Evolutionary conservation across 2,888 invertebrate genomes (phyloP), one percentile per base, ranked within the genome.

Genomic region (Uropetala carovei): DNA sequence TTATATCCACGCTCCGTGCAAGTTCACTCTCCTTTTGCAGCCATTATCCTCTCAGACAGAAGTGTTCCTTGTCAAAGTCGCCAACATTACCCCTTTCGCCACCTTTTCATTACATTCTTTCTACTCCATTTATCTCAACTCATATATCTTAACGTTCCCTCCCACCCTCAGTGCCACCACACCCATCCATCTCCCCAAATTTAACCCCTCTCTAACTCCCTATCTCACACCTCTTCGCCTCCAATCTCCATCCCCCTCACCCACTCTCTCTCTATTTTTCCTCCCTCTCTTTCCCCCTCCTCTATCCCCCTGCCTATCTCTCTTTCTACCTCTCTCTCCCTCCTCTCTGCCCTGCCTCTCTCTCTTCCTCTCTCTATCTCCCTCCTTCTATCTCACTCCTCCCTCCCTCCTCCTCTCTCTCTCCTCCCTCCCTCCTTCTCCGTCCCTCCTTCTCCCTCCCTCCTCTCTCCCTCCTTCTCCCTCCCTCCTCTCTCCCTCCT

Each of bases 1-100:
- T 89, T 89, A 89, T 30, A 30, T 60, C 43, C 56, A 22, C 59
- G 27, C 86, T 58, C 86, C 14, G 89, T n/a, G 64, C 18, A 59
- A 14, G 89, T 64, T 89, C 64, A 43, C 64, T 30, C 64, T 68
- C 68, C 64, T 68, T 64, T 64, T 43, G 30, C 68, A 18, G 64
- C 89, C 89, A 89, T 89, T 89, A 89, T 64, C 89, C 60, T 89
- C 89, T 89, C 89, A 89, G 43, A 89, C 89, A 64, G 64, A 89
- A 64, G 89, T 89, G 89, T 64, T 64, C 89, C 27, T 43, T 64
- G 89, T 89, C 89, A 89, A 89, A 89, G 64, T 64, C 89, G 64
- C 89, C 89, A 89, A 89, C 89, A 89, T 27, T 64, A 89, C 75
- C 75, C 75, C 75, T 75, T 75, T 22, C 22, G 22, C 75, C 75